Percentiles rank a stretch among this genome's conserved stretches.
Conservation (phyloP, 2,113 vertebrate genomes). For the Silurus glanis region DNA sequence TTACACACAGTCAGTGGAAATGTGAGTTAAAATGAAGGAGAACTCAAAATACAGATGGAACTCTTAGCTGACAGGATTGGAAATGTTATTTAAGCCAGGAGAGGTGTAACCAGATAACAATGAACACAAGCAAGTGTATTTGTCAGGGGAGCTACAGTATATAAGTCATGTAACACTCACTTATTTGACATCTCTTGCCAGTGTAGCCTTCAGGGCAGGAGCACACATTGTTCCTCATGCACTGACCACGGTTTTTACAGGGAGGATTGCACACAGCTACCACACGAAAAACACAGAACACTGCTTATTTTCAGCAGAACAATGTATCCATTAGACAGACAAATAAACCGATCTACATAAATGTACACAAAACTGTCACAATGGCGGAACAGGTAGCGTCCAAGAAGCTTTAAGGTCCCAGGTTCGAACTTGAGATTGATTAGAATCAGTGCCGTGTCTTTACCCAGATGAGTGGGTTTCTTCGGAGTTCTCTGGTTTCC, state of each 20-base stretch:
- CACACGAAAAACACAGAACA: slow-evolving; percentile 52
- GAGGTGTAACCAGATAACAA: background rate
- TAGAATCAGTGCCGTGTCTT: background rate
- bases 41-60: background rate
- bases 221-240: slow-evolving; percentile 87
- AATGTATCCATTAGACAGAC: background rate
- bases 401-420: background rate
- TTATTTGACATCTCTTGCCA: slow-evolving; percentile 86
- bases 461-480: background rate
- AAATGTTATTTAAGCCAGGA: background rate
- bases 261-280: slow-evolving; percentile 86
- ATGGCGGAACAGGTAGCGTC: background rate
- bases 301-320: background rate
- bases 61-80: background rate
- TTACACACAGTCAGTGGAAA: background rate
- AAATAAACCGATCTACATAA: background rate
- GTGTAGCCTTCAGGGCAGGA: slow-evolving; percentile 82
- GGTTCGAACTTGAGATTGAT: background rate
- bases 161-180: slow-evolving; percentile 68
- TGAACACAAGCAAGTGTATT: background rate
- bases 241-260: slow-evolving; percentile 89
- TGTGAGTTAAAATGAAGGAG: background rate
- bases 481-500: background rate
- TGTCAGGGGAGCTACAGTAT: background rate
- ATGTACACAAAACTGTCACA: background rate